Conservation (phyloP, 2,113 vertebrate genomes). For the Chamaea fasciata region DNA sequence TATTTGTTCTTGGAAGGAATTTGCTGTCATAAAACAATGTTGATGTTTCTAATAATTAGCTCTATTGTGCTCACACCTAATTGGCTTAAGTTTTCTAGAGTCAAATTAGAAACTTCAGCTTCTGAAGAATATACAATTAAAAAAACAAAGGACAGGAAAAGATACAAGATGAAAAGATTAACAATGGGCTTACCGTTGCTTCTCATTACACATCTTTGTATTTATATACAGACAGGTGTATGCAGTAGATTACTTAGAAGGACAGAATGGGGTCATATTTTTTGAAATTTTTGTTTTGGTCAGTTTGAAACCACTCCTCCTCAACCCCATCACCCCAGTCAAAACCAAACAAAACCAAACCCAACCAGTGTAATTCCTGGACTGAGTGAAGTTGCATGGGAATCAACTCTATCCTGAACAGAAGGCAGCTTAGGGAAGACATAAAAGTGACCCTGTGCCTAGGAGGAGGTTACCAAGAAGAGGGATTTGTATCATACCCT, state of each 20-base stretch:
- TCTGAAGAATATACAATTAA: not conserved
- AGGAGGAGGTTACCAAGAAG: not conserved
- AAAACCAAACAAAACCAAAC: not conserved
- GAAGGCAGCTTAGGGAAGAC: not conserved
- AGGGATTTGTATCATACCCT: not conserved
- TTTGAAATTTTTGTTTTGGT: not conserved
- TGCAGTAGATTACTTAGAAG: not conserved
- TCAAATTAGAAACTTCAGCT: not conserved
- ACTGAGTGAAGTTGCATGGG: not conserved
- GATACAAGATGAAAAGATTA: not conserved
- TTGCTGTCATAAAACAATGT: not conserved
- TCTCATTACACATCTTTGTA: not conserved
- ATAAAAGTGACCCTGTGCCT: not conserved
- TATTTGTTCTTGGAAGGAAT: not conserved
- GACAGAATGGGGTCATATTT: not conserved
- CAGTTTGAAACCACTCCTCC: not conserved
- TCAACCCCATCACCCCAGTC: accelerated
- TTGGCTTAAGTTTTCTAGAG: not conserved
- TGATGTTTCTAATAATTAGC: not conserved
- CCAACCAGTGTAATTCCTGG: not conserved
- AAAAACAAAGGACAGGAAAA: not conserved
- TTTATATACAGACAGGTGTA: not conserved
- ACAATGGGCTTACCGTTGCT: not conserved
- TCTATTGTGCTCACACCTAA: not conserved
- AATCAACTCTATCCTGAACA: not conserved